A percentile compares a stretch with the other conserved stretches of the same genome.
Evolutionary conservation across 2,113 vertebrate genomes (phyloP).

Genomic region (Etia nguti): DNA sequence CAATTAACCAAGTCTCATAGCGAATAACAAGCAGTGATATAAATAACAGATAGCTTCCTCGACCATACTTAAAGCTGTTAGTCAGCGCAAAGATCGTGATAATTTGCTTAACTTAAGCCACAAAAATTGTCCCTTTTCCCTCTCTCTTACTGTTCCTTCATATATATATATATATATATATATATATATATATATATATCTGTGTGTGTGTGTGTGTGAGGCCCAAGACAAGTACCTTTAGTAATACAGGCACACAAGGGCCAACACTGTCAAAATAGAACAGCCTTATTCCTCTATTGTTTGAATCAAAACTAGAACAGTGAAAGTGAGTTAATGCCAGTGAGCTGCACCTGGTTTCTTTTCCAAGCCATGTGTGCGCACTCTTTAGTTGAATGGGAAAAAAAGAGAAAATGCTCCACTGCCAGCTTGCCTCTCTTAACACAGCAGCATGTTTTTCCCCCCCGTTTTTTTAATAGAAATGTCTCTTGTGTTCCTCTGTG

Average conservation of each 20-base stretch:
- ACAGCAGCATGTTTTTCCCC: neutral
- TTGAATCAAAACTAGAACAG: slow-evolving; percentile 60
- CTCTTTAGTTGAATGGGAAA: slow-evolving; percentile 21
- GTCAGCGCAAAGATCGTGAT: neutral
- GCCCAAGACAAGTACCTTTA: slow-evolving; percentile 10
- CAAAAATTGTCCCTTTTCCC: slow-evolving; percentile 4
- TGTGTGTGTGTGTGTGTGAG: neutral
- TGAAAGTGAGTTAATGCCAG: slow-evolving; percentile 61
- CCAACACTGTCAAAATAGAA: slow-evolving; percentile 54
- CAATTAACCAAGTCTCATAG: slow-evolving; percentile 10
- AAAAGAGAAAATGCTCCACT: slow-evolving; percentile 23
- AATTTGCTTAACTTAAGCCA: slow-evolving; percentile 16
- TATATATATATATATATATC: neutral
- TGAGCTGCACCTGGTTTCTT: slow-evolving; percentile 60
- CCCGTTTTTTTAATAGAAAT: neutral
- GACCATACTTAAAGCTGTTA: slow-evolving; percentile 4
- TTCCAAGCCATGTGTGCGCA: slow-evolving; percentile 46
- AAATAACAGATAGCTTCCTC: slow-evolving; percentile 37
- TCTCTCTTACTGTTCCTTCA: neutral
- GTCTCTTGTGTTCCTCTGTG: slow-evolving; percentile 31
- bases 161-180: neutral
- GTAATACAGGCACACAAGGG: slow-evolving; percentile 29
- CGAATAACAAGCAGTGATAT: slow-evolving; percentile 25
- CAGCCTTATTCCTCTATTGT: slow-evolving; percentile 58
- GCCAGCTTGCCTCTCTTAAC: slow-evolving; percentile 34